Evolutionary conservation across 1,140 invertebrate genomes (phyloP), one percentile per base, ranked within the genome.

Genomic region (Drosophila nannoptera): DNA sequence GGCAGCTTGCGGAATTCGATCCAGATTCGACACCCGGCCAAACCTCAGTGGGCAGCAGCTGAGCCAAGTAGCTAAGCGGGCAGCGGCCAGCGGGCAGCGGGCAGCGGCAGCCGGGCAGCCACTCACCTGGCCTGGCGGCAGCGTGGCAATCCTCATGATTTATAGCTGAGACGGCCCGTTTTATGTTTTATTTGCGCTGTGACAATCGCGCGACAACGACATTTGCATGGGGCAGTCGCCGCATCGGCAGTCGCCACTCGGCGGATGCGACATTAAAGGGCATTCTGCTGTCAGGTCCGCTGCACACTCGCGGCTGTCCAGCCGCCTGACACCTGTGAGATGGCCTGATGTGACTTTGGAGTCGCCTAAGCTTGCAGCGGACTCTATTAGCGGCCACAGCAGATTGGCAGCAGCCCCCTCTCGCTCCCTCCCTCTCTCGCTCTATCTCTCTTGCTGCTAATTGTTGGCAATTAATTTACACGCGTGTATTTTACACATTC

Each of bases 401-500:
- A 58, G 31, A 49, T 60, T 56, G 42, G 69, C 75, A 33, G 31
- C 74, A 43, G 14, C n/a, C 14, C n/a, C 65, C 53, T 70, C 66
- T 76, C 70, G 75, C 33, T 31, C 8, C 46, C 22, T 7, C 40
- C 6, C 40, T 43, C 40, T 14, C 40, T 14, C 40, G 12, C 40
- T 43, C 0, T 36, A 2, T 43, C 40, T 43, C 31, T 22, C 9
- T n/a, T 4, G 7, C 29, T 45, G 22, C 33, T 59, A 59, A 59
- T 59, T 59, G 56, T 36, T 33, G 49, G 63, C 80, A 86, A 86
- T 84, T 84, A 84, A 84, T 86, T 84, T 80, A 83, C 69, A 76
- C 77, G 63, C 65, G 53, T 82, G 64, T 81, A 84, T 86, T 76
- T 86, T 80, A 86, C 76, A 86, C 76, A 84, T 84, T 84, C 74